These are phyloP conservation scores for Limnephilus auricula DNA, from an alignment of 2,888 invertebrate species.

Conservation along the genomic window DNA sequence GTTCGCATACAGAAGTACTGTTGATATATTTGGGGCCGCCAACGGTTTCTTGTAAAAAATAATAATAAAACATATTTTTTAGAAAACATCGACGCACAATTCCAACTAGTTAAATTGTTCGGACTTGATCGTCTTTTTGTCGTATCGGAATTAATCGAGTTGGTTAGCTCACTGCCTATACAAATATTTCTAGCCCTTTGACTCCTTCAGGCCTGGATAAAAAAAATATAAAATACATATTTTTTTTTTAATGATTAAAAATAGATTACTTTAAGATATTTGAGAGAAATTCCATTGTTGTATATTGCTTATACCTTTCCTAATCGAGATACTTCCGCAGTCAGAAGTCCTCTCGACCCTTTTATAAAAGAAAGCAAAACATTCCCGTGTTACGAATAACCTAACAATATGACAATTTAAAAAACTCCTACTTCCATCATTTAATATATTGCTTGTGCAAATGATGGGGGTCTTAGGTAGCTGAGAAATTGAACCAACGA, in stretches of 20 bases:
- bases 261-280: not conserved
- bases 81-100: constrained; percentile 13
- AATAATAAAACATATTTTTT: not conserved
- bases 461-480: too few species aligned
- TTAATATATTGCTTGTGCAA: too few species aligned
- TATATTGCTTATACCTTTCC: too few species aligned
- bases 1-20: not conserved
- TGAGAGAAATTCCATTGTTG: not conserved
- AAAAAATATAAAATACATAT: not conserved
- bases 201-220: constrained; percentile 16
- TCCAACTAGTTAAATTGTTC: constrained; percentile 42
- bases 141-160: constrained; percentile 56
- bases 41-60: not conserved
- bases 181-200: constrained; percentile 53
- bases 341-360: too few species aligned
- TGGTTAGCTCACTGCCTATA: constrained; percentile 56
- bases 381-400: too few species aligned
- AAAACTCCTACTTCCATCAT: too few species aligned
- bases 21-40: not conserved
- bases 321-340: too few species aligned
- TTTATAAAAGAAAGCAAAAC: too few species aligned
- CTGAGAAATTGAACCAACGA: too few species aligned
- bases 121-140: constrained; percentile 43
- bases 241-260: too few species aligned
- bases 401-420: too few species aligned